A percentile compares a stretch with the other conserved stretches of the same genome.
Evolutionary conservation across 2,888 invertebrate genomes (phyloP).

Genomic region (Scrobipalpa costella): DNA sequence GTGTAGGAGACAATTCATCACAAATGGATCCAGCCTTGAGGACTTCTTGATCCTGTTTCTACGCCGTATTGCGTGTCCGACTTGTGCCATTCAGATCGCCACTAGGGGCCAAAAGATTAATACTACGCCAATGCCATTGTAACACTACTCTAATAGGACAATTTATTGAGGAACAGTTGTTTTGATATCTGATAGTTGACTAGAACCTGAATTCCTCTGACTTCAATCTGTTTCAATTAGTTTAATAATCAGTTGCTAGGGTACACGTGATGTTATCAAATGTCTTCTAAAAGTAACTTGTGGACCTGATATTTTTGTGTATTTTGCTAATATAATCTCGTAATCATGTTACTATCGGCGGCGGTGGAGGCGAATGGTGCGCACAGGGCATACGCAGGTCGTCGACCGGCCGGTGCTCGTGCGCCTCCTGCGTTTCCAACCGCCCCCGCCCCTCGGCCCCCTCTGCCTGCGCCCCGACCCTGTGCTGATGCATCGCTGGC

Average conservation of each 20-base stretch:
- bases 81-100: slow-evolving; percentile 66
- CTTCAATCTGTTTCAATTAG: slow-evolving; percentile 21
- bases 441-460: slow-evolving; percentile 54
- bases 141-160: slow-evolving; percentile 19
- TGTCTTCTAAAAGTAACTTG: not conserved
- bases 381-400: slow-evolving; percentile 76
- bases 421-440: slow-evolving; percentile 76
- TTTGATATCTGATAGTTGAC: slow-evolving; percentile 4
- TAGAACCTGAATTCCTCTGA: not conserved
- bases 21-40: slow-evolving; percentile 77
- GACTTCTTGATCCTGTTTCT: slow-evolving; percentile 74
- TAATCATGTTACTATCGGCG: slow-evolving; percentile 65
- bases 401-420: slow-evolving; percentile 76
- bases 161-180: slow-evolving; percentile 22
- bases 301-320: slow-evolving; percentile 30
- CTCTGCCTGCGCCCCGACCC: slow-evolving; percentile 63
- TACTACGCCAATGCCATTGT: slow-evolving; percentile 34
- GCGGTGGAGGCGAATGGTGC: slow-evolving; percentile 68
- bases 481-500: slow-evolving; percentile 75
- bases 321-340: slow-evolving; percentile 58
- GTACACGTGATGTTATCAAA: not conserved
- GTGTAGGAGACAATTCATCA: slow-evolving; percentile 64
- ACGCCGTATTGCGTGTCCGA: slow-evolving; percentile 62
- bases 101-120: slow-evolving; percentile 55
- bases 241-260: not conserved